A percentile compares a stretch with the other conserved stretches of the same genome.
Conservation (phyloP, 2,113 vertebrate species). For the Merops nubicus region DNA sequence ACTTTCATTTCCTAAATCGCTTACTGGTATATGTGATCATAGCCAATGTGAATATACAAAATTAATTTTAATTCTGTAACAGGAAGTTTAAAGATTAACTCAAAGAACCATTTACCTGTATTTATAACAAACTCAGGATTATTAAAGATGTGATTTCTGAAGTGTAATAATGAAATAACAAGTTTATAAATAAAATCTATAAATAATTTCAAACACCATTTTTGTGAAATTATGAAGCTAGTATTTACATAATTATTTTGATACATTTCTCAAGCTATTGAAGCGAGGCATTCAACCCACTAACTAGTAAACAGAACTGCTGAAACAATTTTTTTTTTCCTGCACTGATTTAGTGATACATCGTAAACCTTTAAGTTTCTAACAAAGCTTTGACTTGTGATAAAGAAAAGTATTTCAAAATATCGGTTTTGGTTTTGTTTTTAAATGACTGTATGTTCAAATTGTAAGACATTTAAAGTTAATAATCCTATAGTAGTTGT, state of each 20-base stretch:
- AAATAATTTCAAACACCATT: not conserved
- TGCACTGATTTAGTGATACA: not conserved
- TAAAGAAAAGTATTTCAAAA: not conserved
- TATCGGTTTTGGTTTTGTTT: not conserved
- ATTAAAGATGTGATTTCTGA: not conserved
- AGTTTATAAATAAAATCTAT: not conserved
- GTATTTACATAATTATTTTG: not conserved
- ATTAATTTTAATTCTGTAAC: not conserved
- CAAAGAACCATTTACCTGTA: not conserved
- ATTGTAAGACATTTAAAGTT: not conserved
- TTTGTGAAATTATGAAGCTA: not conserved
- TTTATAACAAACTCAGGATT: not conserved
- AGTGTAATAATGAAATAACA: not conserved
- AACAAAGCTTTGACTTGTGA: not conserved
- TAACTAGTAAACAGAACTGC: not conserved
- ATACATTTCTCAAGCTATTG: not conserved
- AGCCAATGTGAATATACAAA: not conserved
- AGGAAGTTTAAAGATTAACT: not conserved
- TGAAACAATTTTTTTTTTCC: not conserved
- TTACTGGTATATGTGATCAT: not conserved
- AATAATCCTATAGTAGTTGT: not conserved
- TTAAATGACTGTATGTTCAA: not conserved
- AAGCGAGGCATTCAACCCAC: not conserved
- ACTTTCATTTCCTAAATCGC: not conserved
- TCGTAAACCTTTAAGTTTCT: not conserved